Percentiles rank a stretch among this genome's conserved stretches.
Evolutionary conservation across 2,797 vertebrate genomes (phyloP).

Genomic region (Prunella strophiata): DNA sequence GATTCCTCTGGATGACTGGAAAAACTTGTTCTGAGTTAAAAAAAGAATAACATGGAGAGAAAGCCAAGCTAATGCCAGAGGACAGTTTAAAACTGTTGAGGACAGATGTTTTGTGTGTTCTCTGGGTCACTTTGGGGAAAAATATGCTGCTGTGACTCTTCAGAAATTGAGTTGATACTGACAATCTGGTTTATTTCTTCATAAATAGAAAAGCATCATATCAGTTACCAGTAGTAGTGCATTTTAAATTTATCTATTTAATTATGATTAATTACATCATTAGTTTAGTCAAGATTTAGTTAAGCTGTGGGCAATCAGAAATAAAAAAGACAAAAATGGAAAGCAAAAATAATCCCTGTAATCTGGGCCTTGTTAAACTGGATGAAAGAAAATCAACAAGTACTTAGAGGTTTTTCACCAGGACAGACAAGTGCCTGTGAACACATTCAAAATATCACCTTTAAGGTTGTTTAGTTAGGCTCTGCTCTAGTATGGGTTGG

Average conservation of each 20-base stretch:
- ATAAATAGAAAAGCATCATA: not conserved
- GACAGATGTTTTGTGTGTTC: slow-evolving; percentile 18
- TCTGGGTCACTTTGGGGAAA: not conserved
- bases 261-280: not conserved
- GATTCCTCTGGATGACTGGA: slow-evolving; percentile 54
- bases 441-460: not conserved
- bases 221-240: not conserved
- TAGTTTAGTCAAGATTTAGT: not conserved
- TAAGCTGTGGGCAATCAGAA: not conserved
- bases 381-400: not conserved
- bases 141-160: not conserved
- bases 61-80: slow-evolving; percentile 43
- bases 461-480: not conserved
- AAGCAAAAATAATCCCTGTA: not conserved
- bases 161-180: not conserved
- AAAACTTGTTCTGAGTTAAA: slow-evolving; percentile 62
- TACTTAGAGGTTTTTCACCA: not conserved
- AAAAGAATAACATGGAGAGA: slow-evolving; percentile 31
- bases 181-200: not conserved
- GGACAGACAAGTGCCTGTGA: not conserved
- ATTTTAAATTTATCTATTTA: not conserved
- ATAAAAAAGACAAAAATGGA: not conserved
- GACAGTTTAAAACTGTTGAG: slow-evolving; percentile 38
- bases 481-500: not conserved
- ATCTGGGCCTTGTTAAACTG: not conserved